phyloP scores from a whole-genome alignment of 2,888 invertebrate genomes.

The Oscheius sp. region DNA sequence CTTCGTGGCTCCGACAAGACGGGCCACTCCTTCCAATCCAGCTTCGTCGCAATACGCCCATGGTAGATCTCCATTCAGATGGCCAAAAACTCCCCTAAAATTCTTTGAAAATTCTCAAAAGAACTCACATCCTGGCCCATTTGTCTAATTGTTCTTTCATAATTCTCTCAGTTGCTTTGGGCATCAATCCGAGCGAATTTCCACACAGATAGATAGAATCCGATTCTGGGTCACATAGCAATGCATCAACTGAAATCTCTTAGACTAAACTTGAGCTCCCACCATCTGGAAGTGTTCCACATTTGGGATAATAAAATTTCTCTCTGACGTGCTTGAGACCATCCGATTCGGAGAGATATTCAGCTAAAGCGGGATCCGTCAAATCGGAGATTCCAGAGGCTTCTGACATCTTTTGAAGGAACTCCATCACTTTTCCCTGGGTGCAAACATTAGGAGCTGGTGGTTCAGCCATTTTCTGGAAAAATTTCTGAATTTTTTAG shows the following conservation, averaged over 20 bases:
- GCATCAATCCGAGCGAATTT: slow-evolving; percentile 76
- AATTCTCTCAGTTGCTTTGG: slow-evolving; percentile 71
- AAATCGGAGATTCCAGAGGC: slow-evolving; percentile 38
- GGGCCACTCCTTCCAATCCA: slow-evolving; percentile 66
- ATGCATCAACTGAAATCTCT: slow-evolving; percentile 41
- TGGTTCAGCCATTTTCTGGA: slow-evolving; percentile 8
- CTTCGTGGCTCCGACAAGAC: slow-evolving; percentile 72
- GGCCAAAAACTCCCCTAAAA: slow-evolving; percentile 70
- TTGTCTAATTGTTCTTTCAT: slow-evolving; percentile 73
- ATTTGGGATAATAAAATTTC: slow-evolving; percentile 61
- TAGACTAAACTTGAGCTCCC: not conserved
- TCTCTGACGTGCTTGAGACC: slow-evolving; percentile 51
- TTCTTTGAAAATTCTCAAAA: not conserved
- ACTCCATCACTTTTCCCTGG: slow-evolving; percentile 44
- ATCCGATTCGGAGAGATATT: slow-evolving; percentile 45
- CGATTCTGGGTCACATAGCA: slow-evolving; percentile 68
- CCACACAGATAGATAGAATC: slow-evolving; percentile 75
- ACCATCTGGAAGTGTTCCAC: slow-evolving; percentile 62
- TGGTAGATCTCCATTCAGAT: slow-evolving; percentile 71
- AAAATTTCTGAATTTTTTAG: not conserved
- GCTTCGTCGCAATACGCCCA: slow-evolving; percentile 73
- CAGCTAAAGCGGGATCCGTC: slow-evolving; percentile 41
- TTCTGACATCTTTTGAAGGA: slow-evolving; percentile 43
- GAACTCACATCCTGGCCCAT: slow-evolving; percentile 74
- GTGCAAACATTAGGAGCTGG: slow-evolving; percentile 32